Conservation (phyloP, 2,797 vertebrate genomes). For the Thamnophis elegans region DNA sequence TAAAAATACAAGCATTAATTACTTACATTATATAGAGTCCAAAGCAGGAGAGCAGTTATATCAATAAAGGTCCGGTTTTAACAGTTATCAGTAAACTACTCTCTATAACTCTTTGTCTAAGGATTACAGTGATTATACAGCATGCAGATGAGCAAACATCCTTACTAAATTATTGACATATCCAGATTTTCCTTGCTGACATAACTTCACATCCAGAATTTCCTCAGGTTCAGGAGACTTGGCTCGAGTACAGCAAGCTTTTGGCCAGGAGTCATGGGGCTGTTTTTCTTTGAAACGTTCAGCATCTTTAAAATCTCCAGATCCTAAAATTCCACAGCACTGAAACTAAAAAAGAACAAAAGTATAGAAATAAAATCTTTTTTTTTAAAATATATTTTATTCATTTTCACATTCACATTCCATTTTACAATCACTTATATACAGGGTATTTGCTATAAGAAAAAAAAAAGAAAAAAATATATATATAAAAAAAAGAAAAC, state of each 20-base stretch:
- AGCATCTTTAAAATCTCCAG: conserved; percentile 59
- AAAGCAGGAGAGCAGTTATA: not conserved
- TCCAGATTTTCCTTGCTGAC: conserved; percentile 36
- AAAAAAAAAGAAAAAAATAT: no score
- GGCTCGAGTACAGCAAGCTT: conserved; percentile 44
- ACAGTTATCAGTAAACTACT: not conserved
- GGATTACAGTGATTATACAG: accelerated
- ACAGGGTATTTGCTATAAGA: no score
- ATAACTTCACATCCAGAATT: conserved; percentile 56
- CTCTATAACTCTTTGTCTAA: not conserved
- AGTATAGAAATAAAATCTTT: not conserved
- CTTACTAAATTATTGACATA: conserved; percentile 63
- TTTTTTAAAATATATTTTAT: no score
- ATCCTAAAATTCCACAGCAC: conserved; percentile 66
- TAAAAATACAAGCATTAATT: not conserved
- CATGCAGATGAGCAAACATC: not conserved
- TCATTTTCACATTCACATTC: no score
- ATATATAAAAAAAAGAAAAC: no score
- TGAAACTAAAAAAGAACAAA: conserved; percentile 56
- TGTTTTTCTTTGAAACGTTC: conserved; percentile 61
- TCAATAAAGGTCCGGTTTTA: conserved; percentile 5
- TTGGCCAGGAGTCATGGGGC: conserved; percentile 44
- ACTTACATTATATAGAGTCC: not conserved
- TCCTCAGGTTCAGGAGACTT: conserved; percentile 26
- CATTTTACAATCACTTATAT: no score